phyloP scores from a whole-genome alignment of 2,797 vertebrate species.

The Phoebastria nigripes region DNA sequence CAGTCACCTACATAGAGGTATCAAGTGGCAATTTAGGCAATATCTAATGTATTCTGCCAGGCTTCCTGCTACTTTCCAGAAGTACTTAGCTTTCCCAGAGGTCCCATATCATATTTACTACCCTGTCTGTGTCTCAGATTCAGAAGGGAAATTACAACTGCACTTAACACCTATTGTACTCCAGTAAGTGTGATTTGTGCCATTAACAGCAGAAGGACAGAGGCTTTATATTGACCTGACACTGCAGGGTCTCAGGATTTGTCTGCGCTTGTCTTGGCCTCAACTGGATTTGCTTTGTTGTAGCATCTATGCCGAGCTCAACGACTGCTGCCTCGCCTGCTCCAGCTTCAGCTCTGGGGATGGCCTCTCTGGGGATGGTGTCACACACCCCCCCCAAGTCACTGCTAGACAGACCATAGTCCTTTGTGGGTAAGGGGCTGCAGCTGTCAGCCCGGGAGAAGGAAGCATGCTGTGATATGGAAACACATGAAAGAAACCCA shows the following conservation, averaged over 20 bases:
- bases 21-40: not conserved
- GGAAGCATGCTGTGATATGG: not conserved
- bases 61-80: not conserved
- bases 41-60: not conserved
- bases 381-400: accelerated
- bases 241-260: not conserved
- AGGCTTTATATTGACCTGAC: not conserved
- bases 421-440: not conserved
- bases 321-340: not conserved
- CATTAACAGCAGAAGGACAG: not conserved
- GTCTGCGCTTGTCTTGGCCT: not conserved
- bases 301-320: not conserved
- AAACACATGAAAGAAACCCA: not conserved
- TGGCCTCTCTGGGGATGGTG: not conserved
- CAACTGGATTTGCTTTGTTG: not conserved
- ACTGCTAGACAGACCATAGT: not conserved
- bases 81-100: not conserved
- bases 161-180: not conserved
- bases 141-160: not conserved
- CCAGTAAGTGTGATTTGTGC: not conserved
- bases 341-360: not conserved
- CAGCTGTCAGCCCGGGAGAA: not conserved
- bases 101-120: not conserved
- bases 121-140: not conserved
- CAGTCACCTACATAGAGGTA: not conserved